Evolutionary conservation across 2,113 vertebrate species (phyloP).

Genomic region (Apodemus sylvaticus): DNA sequence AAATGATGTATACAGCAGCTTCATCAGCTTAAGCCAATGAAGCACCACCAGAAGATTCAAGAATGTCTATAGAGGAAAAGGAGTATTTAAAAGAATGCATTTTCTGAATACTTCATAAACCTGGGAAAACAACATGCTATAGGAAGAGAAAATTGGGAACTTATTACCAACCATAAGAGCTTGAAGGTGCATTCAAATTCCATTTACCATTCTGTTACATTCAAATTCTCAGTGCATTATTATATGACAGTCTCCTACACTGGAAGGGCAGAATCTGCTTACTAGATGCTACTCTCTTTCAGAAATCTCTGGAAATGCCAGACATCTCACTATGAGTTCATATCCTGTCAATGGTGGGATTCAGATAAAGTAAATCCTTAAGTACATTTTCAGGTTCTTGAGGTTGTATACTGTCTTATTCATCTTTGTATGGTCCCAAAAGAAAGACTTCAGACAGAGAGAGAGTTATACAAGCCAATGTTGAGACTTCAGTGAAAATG

Average conservation of each 20-base stretch:
- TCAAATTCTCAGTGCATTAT: not conserved
- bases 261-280: not conserved
- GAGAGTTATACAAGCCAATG: not conserved
- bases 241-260: not conserved
- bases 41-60: not conserved
- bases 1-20: not conserved
- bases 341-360: not conserved
- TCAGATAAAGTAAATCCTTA: not conserved
- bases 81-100: not conserved
- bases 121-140: not conserved
- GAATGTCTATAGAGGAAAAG: not conserved
- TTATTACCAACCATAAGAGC: not conserved
- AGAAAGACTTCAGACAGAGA: rapidly evolving
- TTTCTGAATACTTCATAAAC: not conserved
- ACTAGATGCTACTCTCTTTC: not conserved
- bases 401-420: not conserved
- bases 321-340: not conserved
- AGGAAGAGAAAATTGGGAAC: not conserved
- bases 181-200: not conserved
- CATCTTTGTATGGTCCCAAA: not conserved
- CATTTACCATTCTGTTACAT: not conserved
- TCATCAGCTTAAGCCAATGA: not conserved
- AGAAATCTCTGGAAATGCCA: not conserved
- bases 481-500: not conserved
- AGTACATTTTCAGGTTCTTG: not conserved